Evolutionary conservation across 53 echinoderm and acorn worm species (phyloP), one percentile per base, ranked within the genome.

Genomic region (Antedon mediterranea): DNA sequence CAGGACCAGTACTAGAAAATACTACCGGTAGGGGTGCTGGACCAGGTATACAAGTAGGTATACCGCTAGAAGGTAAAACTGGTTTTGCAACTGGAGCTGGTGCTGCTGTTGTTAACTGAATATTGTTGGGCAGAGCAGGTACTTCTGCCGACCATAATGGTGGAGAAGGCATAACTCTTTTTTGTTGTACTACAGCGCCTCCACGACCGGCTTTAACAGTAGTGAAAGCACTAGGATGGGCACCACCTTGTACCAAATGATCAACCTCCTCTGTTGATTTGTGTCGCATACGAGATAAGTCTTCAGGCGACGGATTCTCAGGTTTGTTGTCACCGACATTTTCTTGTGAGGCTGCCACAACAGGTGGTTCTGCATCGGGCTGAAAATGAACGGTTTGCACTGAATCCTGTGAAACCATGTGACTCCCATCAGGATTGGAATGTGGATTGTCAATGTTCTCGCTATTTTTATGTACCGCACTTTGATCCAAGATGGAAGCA

Each of bases 141-240:
- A 91, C 85, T 80, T 89, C 91, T 28, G 91, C 77, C 28, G 91
- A 87, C 94, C 94, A 94, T 4, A 94, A 82, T n/a, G 94, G 94
- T n/a, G 91, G 91, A 0, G 94, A 94, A 11, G 94, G 94, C 37
- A 89, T 94, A 28, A 94, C 87, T 29, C 87, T 82, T 0, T 84
- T 75, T 6, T 84, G n/a, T 75, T 43, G 72, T 32, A 77, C 77
- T 34, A 84, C 75, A 0, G 75, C 74, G 37, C 77, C 72, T 34
- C 78, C 76, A 29, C 87, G 87, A 23, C 57, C 57, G 4, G 37
- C 37, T 29, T 87, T 84, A 43, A 84, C 85, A 43, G 79, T 87
- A 44, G 85, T 87, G 33, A 90, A 90, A 71, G 90, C 90, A 87
- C 90, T 90, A 27, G 85, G 77, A 43, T 90, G 90, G 41, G 82